Base-by-base conservation (phyloP, 1,140 invertebrate genomes). In the Chironomus striatipennis region DNA sequence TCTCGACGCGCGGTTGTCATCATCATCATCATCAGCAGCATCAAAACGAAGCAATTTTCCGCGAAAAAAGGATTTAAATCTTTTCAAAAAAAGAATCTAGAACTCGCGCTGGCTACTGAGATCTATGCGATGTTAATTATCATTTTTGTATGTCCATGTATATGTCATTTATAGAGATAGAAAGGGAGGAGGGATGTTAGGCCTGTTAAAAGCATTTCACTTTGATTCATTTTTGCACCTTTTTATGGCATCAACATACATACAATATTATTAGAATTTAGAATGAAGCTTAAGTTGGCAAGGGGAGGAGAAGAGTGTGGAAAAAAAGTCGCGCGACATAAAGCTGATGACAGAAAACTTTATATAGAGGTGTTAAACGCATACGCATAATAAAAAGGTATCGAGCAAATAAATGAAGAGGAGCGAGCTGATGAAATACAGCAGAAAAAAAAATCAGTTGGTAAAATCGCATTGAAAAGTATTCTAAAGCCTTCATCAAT, bases 321-420 rank as follows among this genome's bases (percentile, higher is more conserved):
- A 57, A 57, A n/a, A 34, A 34, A 34, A 34, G 24, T 34, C 24
- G 24, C 24, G 24, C 12, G 47, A n/a, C 47, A 57, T n/a, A 57
- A 57, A 57, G 47, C 47, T 57, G 47, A 57, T 57, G 47, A 57
- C 47, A 57, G n/a, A 57, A 57, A 57, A 57, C 43, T 57, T 34
- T 34, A 34, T 34, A 34, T 34, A 34, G 24, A 34, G 47, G 12
- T n/a, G 47, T 57, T 15, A 12, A 57, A 34, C 24, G 47, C n/a
- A n/a, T 15, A 15, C 10, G 47, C 12, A 57, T 57, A 57, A 57
- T 57, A n/a, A 57, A 34, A 57, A 57, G 47, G 47, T n/a, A 57
- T 57, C 15, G 24, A 34, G 24, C 24, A 34, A 34, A 34, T 34
- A 34, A 34, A 34, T 34, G 24, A 34, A 34, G 24, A n/a, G 47